Evolutionary conservation across 2,888 invertebrate species (phyloP).

Genomic region (Coenonympha arcania): DNA sequence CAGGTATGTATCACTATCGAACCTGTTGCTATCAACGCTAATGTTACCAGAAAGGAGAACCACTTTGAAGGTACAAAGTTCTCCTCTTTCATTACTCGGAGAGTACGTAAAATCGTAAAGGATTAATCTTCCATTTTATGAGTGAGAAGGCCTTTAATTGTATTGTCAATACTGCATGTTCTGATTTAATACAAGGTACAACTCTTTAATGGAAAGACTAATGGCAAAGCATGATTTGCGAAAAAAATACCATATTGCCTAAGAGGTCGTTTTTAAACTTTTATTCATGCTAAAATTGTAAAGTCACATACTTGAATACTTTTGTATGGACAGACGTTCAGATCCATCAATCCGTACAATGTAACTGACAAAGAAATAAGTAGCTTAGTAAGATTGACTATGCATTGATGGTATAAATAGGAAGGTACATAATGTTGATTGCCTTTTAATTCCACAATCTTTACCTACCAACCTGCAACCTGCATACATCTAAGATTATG

Average conservation of each 20-base stretch:
- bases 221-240: conserved; percentile 6
- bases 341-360: conserved; percentile 13
- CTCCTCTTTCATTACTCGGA: too few species aligned
- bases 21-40: too few species aligned
- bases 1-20: conserved; percentile 42
- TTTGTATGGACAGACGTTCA: conserved; percentile 9
- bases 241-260: conserved; percentile 8
- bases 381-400: conserved; percentile 3
- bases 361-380: conserved; percentile 5
- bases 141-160: too few species aligned
- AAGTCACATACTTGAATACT: conserved; percentile 9
- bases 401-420: conserved; percentile 1
- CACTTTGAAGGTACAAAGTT: too few species aligned
- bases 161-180: not conserved
- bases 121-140: too few species aligned
- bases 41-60: too few species aligned
- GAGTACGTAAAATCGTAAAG: too few species aligned
- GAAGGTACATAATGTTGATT: not conserved
- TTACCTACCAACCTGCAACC: conserved; percentile 9
- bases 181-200: not conserved
- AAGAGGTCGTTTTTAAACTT: conserved; percentile 10
- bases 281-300: conserved; percentile 15
- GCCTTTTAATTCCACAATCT: not conserved
- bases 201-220: conserved; percentile 4
- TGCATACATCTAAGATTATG: not conserved